A percentile compares a stretch with the other conserved stretches of the same genome.
Evolutionary conservation across 2,113 vertebrate genomes (phyloP).

Genomic region (Xiphophorus maculatus): DNA sequence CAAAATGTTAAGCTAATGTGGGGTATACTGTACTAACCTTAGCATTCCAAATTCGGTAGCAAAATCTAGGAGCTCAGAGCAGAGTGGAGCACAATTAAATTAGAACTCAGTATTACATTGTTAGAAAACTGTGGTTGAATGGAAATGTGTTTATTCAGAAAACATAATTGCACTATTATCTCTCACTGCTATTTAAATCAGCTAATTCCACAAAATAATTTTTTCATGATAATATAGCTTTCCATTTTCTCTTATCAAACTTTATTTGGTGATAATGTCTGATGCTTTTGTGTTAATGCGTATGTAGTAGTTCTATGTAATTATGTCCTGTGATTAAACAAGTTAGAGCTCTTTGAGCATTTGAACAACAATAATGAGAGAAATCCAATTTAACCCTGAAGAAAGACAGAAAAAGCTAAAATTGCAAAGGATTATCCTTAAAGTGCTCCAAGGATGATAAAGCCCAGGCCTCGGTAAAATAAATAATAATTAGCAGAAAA

Average conservation of each 20-base stretch:
- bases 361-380: background rate
- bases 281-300: constrained; percentile 2
- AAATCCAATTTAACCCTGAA: background rate
- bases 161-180: constrained; percentile 8
- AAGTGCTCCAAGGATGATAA: constrained; percentile 6
- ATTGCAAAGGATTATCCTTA: constrained; percentile 10
- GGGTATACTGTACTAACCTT: too few species aligned
- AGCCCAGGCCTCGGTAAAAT: constrained; percentile 16
- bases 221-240: background rate
- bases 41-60: too few species aligned
- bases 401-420: constrained; percentile 6
- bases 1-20: too few species aligned
- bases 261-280: constrained; percentile 15
- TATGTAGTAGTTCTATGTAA: constrained; percentile 5
- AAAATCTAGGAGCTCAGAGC: too few species aligned
- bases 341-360: background rate
- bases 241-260: background rate
- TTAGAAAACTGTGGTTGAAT: constrained; percentile 8
- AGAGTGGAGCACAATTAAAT: too few species aligned
- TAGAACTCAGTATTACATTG: background rate
- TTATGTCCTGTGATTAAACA: constrained; percentile 11
- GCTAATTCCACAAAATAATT: constrained; percentile 12
- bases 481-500: constrained; percentile 31
- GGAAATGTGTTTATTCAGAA: constrained; percentile 8
- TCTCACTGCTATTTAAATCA: constrained; percentile 16